Conservation (phyloP, 23 tunicate species). For the Halocynthia roretzi region DNA sequence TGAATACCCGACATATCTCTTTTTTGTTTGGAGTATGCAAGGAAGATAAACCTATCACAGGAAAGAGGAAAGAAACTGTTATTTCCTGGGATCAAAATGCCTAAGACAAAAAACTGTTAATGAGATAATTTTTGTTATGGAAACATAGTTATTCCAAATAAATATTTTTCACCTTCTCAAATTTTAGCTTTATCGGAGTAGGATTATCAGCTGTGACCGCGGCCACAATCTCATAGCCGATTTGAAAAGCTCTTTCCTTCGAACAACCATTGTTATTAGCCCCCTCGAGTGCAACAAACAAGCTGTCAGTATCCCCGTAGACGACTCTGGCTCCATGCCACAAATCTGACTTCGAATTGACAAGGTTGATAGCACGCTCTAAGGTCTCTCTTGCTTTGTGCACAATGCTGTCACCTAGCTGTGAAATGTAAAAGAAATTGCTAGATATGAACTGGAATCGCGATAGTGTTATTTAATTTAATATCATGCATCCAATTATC, state of each 20-base stretch:
- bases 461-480: not conserved
- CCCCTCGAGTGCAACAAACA: slow-evolving; percentile 73
- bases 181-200: slow-evolving; percentile 70
- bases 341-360: slow-evolving; percentile 30
- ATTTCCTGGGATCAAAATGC: not conserved
- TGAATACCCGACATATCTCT: slow-evolving; percentile 88
- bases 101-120: not conserved
- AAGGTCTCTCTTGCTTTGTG: slow-evolving; percentile 83
- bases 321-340: slow-evolving; percentile 75
- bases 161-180: slow-evolving; percentile 59
- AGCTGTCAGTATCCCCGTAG: slow-evolving; percentile 93
- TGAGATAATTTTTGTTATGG: not conserved
- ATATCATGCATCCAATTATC: not conserved
- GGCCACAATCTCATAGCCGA: slow-evolving; percentile 58
- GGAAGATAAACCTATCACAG: slow-evolving; percentile 63
- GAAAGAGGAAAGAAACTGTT: not conserved
- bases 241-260: slow-evolving; percentile 62
- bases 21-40: slow-evolving; percentile 89
- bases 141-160: not conserved
- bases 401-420: slow-evolving; percentile 93
- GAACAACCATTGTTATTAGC: slow-evolving; percentile 33
- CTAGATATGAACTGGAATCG: not conserved
- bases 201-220: slow-evolving; percentile 73
- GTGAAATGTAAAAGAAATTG: not conserved
- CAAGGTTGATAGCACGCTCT: slow-evolving; percentile 75